Percentiles rank a stretch among this genome's conserved stretches.
phyloP scores from a whole-genome alignment of 2,113 vertebrate genomes.

The Rhinoderma darwinii region DNA sequence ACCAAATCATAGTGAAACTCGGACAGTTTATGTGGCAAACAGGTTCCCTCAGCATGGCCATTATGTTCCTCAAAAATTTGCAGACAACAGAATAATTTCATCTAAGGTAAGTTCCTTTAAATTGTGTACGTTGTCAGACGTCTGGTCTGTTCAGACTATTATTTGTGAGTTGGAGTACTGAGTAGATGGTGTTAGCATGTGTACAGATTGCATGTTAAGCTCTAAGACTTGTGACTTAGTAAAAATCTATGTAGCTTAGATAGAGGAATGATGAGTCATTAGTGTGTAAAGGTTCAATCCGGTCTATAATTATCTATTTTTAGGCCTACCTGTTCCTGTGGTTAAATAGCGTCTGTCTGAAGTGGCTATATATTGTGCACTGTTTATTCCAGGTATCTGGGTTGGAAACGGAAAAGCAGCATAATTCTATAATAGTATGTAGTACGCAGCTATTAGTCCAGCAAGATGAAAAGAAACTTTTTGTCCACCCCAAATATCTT shows the following conservation, averaged over 20 bases:
- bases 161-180: background rate
- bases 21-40: slow-evolving; percentile 96
- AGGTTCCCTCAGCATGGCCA: slow-evolving; percentile 92
- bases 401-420: too few species aligned
- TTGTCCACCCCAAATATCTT: too few species aligned
- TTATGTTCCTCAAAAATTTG: slow-evolving; percentile 94
- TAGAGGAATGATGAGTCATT: slow-evolving; percentile 9
- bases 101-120: slow-evolving; percentile 85
- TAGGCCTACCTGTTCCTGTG: background rate
- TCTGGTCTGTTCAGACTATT: background rate
- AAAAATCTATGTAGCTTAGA: slow-evolving; percentile 24
- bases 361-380: background rate
- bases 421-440: too few species aligned
- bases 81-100: slow-evolving; percentile 96
- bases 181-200: background rate
- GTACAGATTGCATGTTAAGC: slow-evolving; percentile 27
- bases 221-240: slow-evolving; percentile 18
- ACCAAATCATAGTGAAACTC: slow-evolving; percentile 95
- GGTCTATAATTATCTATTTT: background rate
- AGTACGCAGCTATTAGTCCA: too few species aligned
- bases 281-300: background rate
- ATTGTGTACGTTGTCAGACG: background rate
- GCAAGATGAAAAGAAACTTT: too few species aligned
- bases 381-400: background rate
- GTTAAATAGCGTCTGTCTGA: background rate